Percentiles rank a stretch among this genome's conserved stretches.
Evolutionary conservation across 2,113 vertebrate species (phyloP).

Genomic region (Aldabrachelys gigantea): DNA sequence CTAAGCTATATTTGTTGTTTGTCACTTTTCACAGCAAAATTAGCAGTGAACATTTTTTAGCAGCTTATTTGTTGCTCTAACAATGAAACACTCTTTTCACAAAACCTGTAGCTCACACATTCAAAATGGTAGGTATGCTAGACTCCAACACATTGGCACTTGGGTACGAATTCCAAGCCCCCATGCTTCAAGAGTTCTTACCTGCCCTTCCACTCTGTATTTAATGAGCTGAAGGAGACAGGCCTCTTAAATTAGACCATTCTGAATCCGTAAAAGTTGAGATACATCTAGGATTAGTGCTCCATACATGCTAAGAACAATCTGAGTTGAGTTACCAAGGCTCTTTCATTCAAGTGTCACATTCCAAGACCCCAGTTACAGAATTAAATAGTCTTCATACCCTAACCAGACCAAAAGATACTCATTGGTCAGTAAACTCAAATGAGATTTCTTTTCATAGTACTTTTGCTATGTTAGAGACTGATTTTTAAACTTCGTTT

Average conservation of each 20-base stretch:
- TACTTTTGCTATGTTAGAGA: neutral
- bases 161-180: neutral
- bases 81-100: neutral
- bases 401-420: neutral
- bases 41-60: neutral
- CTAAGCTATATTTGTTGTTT: neutral
- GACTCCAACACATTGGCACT: neutral
- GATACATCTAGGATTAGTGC: neutral
- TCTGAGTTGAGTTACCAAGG: neutral
- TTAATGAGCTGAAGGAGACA: neutral
- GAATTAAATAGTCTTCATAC: neutral
- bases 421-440: neutral
- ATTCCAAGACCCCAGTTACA: neutral
- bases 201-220: neutral
- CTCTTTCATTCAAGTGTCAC: neutral
- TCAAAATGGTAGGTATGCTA: rapidly evolving
- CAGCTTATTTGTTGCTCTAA: neutral
- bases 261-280: neutral
- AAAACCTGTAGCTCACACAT: neutral
- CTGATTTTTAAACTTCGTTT: neutral
- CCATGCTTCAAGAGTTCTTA: neutral
- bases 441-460: rapidly evolving
- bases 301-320: neutral
- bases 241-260: neutral
- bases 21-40: neutral